Conservation (phyloP, 2,797 vertebrate species). For the Squalus acanthias region DNA sequence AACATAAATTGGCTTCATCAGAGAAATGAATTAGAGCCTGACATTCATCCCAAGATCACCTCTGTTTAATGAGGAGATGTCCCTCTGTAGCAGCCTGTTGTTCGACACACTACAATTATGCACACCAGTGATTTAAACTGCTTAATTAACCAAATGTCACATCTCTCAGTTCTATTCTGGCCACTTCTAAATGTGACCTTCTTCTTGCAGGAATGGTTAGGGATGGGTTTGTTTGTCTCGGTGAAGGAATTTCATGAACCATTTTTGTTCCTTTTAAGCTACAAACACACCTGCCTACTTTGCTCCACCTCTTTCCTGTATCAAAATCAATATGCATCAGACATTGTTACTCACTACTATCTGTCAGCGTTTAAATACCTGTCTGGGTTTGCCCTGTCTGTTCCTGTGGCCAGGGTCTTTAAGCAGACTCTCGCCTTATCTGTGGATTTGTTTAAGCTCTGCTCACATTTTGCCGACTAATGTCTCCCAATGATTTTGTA, state of each 20-base stretch:
- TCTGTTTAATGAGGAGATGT: background rate
- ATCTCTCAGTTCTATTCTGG: background rate
- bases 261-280: background rate
- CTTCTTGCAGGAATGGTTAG: background rate
- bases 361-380: background rate
- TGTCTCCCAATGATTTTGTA: background rate
- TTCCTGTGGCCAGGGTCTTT: background rate
- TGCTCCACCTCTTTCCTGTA: background rate
- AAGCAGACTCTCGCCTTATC: background rate
- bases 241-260: background rate
- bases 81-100: background rate
- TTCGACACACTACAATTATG: background rate
- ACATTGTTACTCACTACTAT: background rate
- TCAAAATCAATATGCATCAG: background rate
- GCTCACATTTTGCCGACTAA: background rate
- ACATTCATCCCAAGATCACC: conserved; percentile 6
- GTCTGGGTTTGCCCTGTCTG: background rate
- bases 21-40: background rate
- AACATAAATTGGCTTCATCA: background rate
- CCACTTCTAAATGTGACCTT: background rate
- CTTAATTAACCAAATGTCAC: background rate
- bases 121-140: background rate
- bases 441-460: background rate
- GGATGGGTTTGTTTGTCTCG: background rate
- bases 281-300: background rate